phyloP scores from a whole-genome alignment of 2,888 invertebrate species.

The Drosophila acutilabella region DNA sequence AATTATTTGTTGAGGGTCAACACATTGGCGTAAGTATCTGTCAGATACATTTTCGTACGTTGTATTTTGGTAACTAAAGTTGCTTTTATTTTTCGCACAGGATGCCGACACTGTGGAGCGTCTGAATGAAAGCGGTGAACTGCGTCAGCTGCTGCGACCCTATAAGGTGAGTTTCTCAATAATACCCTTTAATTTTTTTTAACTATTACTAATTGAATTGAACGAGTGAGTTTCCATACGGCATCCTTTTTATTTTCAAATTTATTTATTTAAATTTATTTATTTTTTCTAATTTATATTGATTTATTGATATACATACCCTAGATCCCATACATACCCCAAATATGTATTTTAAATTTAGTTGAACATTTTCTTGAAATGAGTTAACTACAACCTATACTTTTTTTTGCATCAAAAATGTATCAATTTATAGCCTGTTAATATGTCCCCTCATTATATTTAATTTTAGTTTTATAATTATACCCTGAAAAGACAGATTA shows the following conservation, averaged over 20 bases:
- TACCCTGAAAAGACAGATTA: too few relatives aligned
- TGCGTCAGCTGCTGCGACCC: constrained; percentile 94
- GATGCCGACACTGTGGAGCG: constrained; percentile 95
- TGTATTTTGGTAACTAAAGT: not conserved
- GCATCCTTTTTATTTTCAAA: not conserved
- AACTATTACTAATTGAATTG: too few relatives aligned
- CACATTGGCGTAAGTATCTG: constrained; percentile 89
- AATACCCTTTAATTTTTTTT: not conserved
- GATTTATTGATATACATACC: not conserved
- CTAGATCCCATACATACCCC: too few relatives aligned
- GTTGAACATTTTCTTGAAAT: too few relatives aligned
- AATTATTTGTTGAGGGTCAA: constrained; percentile 96
- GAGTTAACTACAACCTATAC: too few relatives aligned
- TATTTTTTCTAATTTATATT: too few relatives aligned
- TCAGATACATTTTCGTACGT: not conserved
- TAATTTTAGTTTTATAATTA: too few relatives aligned
- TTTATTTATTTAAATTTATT: not conserved
- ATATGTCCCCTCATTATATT: too few relatives aligned
- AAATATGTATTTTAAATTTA: too few relatives aligned
- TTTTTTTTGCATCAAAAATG: too few relatives aligned
- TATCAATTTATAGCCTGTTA: too few relatives aligned
- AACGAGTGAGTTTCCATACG: not conserved
- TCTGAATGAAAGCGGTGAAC: constrained; percentile 96
- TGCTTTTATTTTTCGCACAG: constrained; percentile 17
- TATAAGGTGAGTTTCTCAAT: constrained; percentile 87